Evolutionary conservation across 2,113 vertebrate genomes (phyloP).

Genomic region (Ceuthmochares aereus): DNA sequence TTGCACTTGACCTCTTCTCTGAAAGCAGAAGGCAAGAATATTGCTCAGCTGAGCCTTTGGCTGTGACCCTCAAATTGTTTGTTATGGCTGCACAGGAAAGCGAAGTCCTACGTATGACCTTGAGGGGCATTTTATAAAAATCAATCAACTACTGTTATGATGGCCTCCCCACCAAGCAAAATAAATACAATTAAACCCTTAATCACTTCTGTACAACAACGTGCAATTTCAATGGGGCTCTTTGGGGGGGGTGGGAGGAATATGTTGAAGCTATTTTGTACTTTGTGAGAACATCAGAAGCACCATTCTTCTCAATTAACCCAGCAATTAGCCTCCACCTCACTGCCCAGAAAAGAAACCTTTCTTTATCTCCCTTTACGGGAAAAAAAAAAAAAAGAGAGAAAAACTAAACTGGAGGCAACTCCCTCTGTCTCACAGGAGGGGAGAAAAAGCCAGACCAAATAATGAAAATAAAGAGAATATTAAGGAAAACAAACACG

Average conservation of each 20-base stretch:
- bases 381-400: not conserved
- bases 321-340: conserved; percentile 72
- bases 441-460: not conserved
- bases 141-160: conserved; percentile 79
- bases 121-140: conserved; percentile 78
- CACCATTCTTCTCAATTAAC: conserved; percentile 76
- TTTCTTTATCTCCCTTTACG: not conserved
- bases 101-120: conserved; percentile 75
- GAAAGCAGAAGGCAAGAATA: conserved; percentile 66
- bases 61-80: conserved; percentile 76
- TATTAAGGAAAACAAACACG: not conserved
- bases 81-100: conserved; percentile 76
- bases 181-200: conserved; percentile 74
- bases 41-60: conserved; percentile 55
- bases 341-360: conserved; percentile 42
- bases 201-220: conserved; percentile 73
- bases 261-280: conserved; percentile 70
- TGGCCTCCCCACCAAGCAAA: conserved; percentile 76
- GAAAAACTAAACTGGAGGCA: not conserved
- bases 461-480: not conserved
- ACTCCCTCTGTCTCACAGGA: not conserved
- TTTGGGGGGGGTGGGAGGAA: conserved; percentile 62
- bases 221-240: conserved; percentile 56
- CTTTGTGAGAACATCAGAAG: conserved; percentile 74
- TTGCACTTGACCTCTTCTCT: conserved; percentile 66